Evolutionary conservation across 2,113 vertebrate species (phyloP), one percentile per base, ranked within the genome.

Genomic region (Chaetura pelagica): DNA sequence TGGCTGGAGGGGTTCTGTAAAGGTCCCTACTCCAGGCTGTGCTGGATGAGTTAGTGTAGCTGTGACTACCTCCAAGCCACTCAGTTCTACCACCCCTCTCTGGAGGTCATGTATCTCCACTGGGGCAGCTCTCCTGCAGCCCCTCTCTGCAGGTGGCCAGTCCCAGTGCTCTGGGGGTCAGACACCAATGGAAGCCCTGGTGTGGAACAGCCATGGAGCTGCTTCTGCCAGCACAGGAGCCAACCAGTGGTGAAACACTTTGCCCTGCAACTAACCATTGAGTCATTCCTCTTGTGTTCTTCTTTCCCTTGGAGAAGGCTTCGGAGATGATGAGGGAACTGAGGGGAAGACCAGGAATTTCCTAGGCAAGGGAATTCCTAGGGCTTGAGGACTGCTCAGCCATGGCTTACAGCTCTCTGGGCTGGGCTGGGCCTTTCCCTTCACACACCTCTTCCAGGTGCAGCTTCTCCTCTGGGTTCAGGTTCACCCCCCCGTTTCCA

Each of bases 121-220:
- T 1, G 1, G 9, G 46, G 66, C 20, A 55, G 42, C 58, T 42
- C 58, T 30, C 16, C 64, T 20, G 17, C 32, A 30, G 35, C 64
- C 59, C 12, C 10, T 51, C 61, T 17, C 26, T 24, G 42, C 58
- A 21, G 19, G 9, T 9, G 20, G 48, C 48, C 48, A 52, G 49
- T 49, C 51, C 51, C 51, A 52, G 12, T 26, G 51, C 24, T 13
- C 24, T 48, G 46, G 30, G 32, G 14, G 19, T 38, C 18, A 19
- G 18, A 27, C 23, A 52, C 23, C 7, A 7, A 27, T 7, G 6
- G 23, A 26, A 14, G 23, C 51, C 51, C 51, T 26, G 51, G 11
- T 6, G n/a, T 20, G 61, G 34, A 9, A 10, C 8, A 4, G 61
- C 42, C 22, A 2, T 3, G 23, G 44, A 15, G 15, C 35, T 0